phyloP scores from a whole-genome alignment of 2,797 vertebrate genomes.

The Huso huso region DNA sequence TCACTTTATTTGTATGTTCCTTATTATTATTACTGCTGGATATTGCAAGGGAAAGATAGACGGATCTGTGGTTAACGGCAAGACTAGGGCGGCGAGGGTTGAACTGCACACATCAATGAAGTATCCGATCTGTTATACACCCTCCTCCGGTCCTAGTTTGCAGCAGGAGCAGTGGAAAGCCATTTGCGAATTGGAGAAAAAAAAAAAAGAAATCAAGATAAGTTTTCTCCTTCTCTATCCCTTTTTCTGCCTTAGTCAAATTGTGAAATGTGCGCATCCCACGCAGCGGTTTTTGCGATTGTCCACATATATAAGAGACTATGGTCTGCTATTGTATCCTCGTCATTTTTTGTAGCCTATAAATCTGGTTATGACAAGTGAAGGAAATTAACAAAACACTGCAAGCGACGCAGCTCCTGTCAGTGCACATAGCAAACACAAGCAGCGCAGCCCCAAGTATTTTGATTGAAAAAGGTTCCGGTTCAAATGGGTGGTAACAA shows the following conservation, averaged over 20 bases:
- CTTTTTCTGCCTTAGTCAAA: constrained; percentile 16
- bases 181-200: constrained; percentile 26
- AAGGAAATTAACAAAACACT: constrained; percentile 15
- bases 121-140: constrained; percentile 32
- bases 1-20: constrained; percentile 5
- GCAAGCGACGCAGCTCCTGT: constrained; percentile 17
- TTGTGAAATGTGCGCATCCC: constrained; percentile 16
- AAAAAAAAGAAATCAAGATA: constrained; percentile 16
- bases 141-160: constrained; percentile 23
- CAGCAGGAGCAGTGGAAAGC: constrained; percentile 2
- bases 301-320: constrained; percentile 19
- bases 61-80: constrained; percentile 19
- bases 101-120: constrained; percentile 18
- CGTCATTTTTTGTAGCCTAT: constrained; percentile 4
- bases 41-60: too few relatives aligned
- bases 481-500: constrained; percentile 57
- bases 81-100: constrained; percentile 18
- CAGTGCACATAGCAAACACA: constrained; percentile 8
- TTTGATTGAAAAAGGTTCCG: constrained; percentile 61
- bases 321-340: constrained; percentile 14
- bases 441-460: constrained; percentile 15
- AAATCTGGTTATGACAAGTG: neutral
- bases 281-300: constrained; percentile 21
- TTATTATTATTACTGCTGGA: neutral
- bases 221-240: constrained; percentile 12